These are phyloP conservation scores for Eubasilissa splendida DNA, from an alignment of 2,888 invertebrate species.

Conservation along the genomic window DNA sequence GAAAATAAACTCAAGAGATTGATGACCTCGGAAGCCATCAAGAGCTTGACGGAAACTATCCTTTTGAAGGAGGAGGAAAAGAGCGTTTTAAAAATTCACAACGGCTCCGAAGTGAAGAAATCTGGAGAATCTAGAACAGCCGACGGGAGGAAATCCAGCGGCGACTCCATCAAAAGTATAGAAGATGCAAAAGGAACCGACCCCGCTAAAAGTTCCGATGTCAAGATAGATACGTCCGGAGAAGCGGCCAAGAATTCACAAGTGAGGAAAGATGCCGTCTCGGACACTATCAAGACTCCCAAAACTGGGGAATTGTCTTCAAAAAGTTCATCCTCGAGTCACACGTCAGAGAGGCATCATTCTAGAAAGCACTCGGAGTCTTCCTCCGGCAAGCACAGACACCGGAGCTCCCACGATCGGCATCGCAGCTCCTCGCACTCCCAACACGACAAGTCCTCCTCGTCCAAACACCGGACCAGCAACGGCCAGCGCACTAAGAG, in stretches of 20 bases:
- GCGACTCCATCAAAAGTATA: slow-evolving; percentile 45
- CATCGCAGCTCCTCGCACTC: slow-evolving; percentile 36
- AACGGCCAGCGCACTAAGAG: not conserved
- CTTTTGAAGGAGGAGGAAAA: slow-evolving; percentile 36
- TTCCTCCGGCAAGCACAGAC: slow-evolving; percentile 16
- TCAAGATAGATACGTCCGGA: not conserved
- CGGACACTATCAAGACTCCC: slow-evolving; percentile 1
- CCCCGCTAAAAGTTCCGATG: not conserved
- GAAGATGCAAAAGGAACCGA: not conserved
- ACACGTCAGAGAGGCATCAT: slow-evolving; percentile 48
- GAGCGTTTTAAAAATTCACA: slow-evolving; percentile 46
- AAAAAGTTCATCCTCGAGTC: slow-evolving; percentile 50
- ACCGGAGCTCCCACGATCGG: slow-evolving; percentile 39
- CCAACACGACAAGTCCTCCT: slow-evolving; percentile 27
- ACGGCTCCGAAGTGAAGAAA: slow-evolving; percentile 39
- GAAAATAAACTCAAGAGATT: slow-evolving; percentile 44
- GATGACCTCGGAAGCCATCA: slow-evolving; percentile 36
- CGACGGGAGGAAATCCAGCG: slow-evolving; percentile 46
- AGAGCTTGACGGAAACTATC: slow-evolving; percentile 10
- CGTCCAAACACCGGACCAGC: slow-evolving; percentile 25
- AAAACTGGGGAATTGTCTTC: slow-evolving; percentile 41
- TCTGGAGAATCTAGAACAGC: slow-evolving; percentile 29
- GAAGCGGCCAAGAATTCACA: not conserved
- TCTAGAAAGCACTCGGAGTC: slow-evolving; percentile 50
- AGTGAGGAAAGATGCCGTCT: slow-evolving; percentile 13